Percentiles rank a stretch among this genome's conserved stretches.
phyloP scores from a whole-genome alignment of 2,797 vertebrate species.

The Gobionotothen gibberifrons region DNA sequence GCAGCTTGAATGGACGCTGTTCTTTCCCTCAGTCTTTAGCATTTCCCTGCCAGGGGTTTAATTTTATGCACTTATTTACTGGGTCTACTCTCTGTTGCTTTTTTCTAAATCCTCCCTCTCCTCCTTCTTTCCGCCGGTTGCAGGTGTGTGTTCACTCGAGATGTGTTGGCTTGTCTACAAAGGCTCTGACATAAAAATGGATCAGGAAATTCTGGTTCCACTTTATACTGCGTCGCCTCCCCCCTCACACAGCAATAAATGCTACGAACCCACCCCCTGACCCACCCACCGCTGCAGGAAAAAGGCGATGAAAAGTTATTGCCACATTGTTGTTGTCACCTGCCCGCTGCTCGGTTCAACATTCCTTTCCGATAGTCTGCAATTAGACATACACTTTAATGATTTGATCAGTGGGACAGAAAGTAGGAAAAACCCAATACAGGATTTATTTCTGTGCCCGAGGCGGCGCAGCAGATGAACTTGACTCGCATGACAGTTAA shows the following conservation, averaged over 20 bases:
- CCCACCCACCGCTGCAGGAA: constrained; percentile 46
- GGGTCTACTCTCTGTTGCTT: constrained; percentile 52
- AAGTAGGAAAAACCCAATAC: constrained; percentile 23
- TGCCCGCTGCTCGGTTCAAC: constrained; percentile 26
- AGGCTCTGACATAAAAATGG: constrained; percentile 69
- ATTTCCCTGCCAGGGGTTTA: constrained; percentile 67
- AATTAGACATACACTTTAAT: constrained; percentile 31
- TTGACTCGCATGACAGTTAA: constrained; percentile 65
- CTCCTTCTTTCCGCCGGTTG: constrained; percentile 46
- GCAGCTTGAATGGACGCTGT: constrained; percentile 60
- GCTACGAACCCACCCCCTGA: constrained; percentile 42
- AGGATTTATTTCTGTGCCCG: constrained; percentile 13
- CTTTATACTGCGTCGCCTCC: constrained; percentile 57
- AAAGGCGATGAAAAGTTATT: constrained; percentile 48
- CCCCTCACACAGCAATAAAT: constrained; percentile 56
- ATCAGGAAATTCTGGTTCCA: constrained; percentile 82
- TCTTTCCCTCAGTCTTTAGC: constrained; percentile 63
- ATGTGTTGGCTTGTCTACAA: constrained; percentile 77
- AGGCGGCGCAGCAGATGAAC: constrained; percentile 28
- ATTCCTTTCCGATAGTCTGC: constrained; percentile 26
- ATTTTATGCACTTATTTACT: constrained; percentile 79
- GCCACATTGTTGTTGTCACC: constrained; percentile 57
- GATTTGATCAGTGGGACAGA: constrained; percentile 24
- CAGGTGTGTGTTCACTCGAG: constrained; percentile 78
- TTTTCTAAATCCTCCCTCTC: background rate